phyloP scores from a whole-genome alignment of 2,888 invertebrate species.

The Notocelia uddmanniana region DNA sequence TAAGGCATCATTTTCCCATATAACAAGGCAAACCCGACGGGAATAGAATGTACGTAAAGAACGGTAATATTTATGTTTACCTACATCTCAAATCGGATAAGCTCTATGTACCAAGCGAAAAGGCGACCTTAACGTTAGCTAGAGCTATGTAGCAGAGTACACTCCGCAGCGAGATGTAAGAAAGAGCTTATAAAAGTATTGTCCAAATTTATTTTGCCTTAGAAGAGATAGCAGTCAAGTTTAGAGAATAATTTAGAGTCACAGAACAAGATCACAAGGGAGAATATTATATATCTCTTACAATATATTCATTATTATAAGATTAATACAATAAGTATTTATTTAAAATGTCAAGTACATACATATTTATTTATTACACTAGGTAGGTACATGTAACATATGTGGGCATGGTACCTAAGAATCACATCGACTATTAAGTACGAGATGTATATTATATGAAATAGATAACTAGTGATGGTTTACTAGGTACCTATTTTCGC shows the following conservation, averaged over 20 bases:
- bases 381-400: conserved; percentile 54
- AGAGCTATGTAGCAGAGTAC: conserved; percentile 33
- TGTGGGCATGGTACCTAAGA: conserved; percentile 50
- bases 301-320: conserved; percentile 54
- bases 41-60: conserved; percentile 15
- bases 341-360: conserved; percentile 41
- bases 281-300: conserved; percentile 56
- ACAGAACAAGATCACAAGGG: conserved; percentile 71
- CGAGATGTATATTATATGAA: conserved; percentile 51
- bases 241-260: conserved; percentile 58
- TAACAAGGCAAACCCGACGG: conserved; percentile 9
- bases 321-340: conserved; percentile 45
- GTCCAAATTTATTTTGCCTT: conserved; percentile 67
- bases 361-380: conserved; percentile 52
- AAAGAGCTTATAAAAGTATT: conserved; percentile 70
- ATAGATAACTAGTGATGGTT: conserved; percentile 47
- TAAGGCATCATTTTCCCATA: conserved; percentile 34
- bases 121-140: conserved; percentile 30
- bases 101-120: conserved; percentile 38
- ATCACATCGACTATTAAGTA: conserved; percentile 62
- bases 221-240: conserved; percentile 66
- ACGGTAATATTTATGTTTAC: conserved; percentile 30
- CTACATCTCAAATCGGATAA: conserved; percentile 49
- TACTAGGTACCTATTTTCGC: conserved; percentile 5
- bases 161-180: conserved; percentile 56